A percentile compares a stretch with the other conserved stretches of the same genome.
Evolutionary conservation across 2,888 invertebrate genomes (phyloP).

Genomic region (Ectobius pallidus): DNA sequence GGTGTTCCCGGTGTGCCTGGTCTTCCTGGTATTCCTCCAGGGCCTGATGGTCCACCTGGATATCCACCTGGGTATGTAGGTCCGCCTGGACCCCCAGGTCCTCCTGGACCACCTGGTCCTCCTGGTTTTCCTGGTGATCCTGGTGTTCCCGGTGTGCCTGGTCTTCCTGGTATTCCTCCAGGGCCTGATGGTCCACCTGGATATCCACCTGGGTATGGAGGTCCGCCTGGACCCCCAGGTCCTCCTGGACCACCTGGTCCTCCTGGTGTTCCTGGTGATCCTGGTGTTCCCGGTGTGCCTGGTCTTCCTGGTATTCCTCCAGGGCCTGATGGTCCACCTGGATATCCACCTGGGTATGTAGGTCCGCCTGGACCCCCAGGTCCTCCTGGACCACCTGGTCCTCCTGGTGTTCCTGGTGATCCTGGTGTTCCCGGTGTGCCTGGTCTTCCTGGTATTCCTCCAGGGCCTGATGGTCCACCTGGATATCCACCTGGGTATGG

Average conservation of each 20-base stretch:
- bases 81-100: slow-evolving; percentile 48
- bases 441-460: slow-evolving; percentile 47
- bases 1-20: slow-evolving; percentile 52
- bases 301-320: slow-evolving; percentile 46
- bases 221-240: slow-evolving; percentile 43
- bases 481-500: slow-evolving; percentile 37
- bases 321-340: slow-evolving; percentile 40
- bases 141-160: slow-evolving; percentile 48
- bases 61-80: slow-evolving; percentile 50
- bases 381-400: slow-evolving; percentile 47
- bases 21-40: slow-evolving; percentile 38
- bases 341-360: slow-evolving; percentile 43
- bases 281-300: slow-evolving; percentile 48
- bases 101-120: slow-evolving; percentile 34
- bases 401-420: slow-evolving; percentile 44
- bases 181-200: slow-evolving; percentile 37
- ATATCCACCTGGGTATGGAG: slow-evolving; percentile 37
- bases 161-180: slow-evolving; percentile 43
- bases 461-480: slow-evolving; percentile 39
- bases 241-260: slow-evolving; percentile 45
- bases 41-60: slow-evolving; percentile 44
- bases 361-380: slow-evolving; percentile 48
- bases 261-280: slow-evolving; percentile 45
- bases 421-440: slow-evolving; percentile 48
- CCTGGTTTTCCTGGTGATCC: slow-evolving; percentile 51